Conservation (phyloP, 2,888 invertebrate species). For the Philopedon plagiatum region DNA sequence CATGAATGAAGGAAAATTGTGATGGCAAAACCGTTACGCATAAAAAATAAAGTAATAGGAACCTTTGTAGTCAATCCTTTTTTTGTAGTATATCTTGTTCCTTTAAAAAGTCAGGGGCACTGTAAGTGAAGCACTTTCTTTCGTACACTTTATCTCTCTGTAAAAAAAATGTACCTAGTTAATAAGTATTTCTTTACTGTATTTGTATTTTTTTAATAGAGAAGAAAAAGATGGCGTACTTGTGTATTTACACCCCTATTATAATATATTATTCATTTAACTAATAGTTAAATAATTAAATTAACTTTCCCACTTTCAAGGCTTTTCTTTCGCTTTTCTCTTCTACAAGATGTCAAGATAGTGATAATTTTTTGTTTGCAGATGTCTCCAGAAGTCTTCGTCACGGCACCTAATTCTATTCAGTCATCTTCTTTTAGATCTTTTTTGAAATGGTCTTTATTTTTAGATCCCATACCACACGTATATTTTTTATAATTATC, state of each 20-base stretch:
- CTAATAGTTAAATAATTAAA: too few species aligned
- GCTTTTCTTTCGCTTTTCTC: too few species aligned
- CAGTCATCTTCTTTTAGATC: not conserved
- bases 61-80: not conserved
- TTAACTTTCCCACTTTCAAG: too few species aligned
- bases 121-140: not conserved
- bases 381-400: too few species aligned
- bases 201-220: too few species aligned
- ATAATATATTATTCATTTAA: too few species aligned
- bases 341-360: too few species aligned
- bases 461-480: not conserved
- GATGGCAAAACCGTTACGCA: not conserved
- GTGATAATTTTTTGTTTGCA: too few species aligned
- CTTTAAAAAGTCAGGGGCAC: not conserved
- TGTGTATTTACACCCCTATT: too few species aligned
- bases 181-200: too few species aligned
- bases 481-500: not conserved
- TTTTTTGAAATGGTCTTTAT: not conserved
- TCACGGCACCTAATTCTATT: not conserved
- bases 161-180: not conserved
- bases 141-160: not conserved
- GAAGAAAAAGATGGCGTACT: too few species aligned
- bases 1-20: not conserved
- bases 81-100: not conserved
- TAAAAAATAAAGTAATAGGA: not conserved